phyloP scores from a whole-genome alignment of 2,888 invertebrate genomes.

The Erebia palarica region DNA sequence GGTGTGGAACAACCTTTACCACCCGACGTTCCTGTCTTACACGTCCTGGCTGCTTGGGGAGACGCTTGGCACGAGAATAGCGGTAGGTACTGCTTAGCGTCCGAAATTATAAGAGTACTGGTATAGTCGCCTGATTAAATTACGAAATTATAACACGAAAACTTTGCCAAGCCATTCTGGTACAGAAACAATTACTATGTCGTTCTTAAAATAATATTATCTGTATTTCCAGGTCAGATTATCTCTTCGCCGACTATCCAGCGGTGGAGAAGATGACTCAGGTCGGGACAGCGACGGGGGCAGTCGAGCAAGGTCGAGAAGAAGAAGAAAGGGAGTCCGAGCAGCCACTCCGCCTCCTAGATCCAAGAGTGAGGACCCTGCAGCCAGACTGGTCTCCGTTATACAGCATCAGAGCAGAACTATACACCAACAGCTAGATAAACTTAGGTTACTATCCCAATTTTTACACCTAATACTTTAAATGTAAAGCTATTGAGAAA shows the following conservation, averaged over 20 bases:
- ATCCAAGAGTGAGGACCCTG: slow-evolving; percentile 67
- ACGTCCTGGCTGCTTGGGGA: slow-evolving; percentile 67
- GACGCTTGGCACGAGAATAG: slow-evolving; percentile 56
- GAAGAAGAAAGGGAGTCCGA: slow-evolving; percentile 58
- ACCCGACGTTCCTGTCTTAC: slow-evolving; percentile 76
- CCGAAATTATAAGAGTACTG: no score
- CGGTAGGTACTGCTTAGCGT: no score
- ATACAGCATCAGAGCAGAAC: slow-evolving; percentile 77
- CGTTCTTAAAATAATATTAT: no score
- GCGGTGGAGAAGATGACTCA: slow-evolving; percentile 77
- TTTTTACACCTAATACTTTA: neutral
- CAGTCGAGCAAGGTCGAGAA: slow-evolving; percentile 58
- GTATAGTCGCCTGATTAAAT: no score
- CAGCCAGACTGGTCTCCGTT: slow-evolving; percentile 70
- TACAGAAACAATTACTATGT: no score
- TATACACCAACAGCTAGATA: slow-evolving; percentile 76
- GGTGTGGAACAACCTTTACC: no score
- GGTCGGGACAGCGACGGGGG: slow-evolving; percentile 76
- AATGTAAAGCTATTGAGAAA: no score
- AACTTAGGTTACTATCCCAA: slow-evolving; percentile 62
- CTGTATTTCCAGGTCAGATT: slow-evolving; percentile 62
- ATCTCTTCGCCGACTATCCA: slow-evolving; percentile 72
- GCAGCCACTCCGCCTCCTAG: slow-evolving; percentile 66
- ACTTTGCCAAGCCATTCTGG: no score
- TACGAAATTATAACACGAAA: no score